Evolutionary conservation across 2,888 invertebrate genomes (phyloP).

Genomic region (Phlogophora meticulosa): DNA sequence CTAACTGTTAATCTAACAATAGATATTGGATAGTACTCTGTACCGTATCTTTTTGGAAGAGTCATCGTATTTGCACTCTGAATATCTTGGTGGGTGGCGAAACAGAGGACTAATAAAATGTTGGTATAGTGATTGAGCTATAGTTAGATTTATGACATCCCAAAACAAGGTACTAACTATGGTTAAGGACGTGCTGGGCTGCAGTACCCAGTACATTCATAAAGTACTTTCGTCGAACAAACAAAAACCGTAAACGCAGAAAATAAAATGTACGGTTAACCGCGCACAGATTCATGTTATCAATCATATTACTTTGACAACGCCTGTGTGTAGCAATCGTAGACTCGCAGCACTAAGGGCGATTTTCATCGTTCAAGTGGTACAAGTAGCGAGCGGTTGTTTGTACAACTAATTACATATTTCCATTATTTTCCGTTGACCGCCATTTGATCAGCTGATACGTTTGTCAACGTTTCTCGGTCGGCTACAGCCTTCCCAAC

Average conservation of each 20-base stretch:
- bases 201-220: not conserved
- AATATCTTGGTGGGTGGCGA: not conserved
- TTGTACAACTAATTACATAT: slow-evolving; percentile 34
- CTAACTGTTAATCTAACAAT: slow-evolving; percentile 12
- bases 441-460: slow-evolving; percentile 52
- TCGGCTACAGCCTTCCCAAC: slow-evolving; percentile 60
- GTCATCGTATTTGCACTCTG: not conserved
- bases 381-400: not conserved
- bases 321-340: no score
- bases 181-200: no score
- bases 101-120: not conserved
- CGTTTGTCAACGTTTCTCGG: slow-evolving; percentile 54
- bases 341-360: not conserved
- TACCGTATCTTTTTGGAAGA: not conserved
- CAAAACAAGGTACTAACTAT: no score
- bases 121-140: not conserved
- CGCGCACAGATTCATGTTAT: no score
- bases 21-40: no score
- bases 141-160: not conserved
- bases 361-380: not conserved
- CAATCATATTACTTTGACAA: not conserved
- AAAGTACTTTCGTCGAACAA: not conserved
- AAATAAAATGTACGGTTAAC: slow-evolving; percentile 8
- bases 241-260: slow-evolving; percentile 26
- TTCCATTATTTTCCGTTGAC: slow-evolving; percentile 56